These are phyloP conservation scores for Drosophila putrida DNA, from an alignment of 2,888 invertebrate genomes.

Conservation along the genomic window DNA sequence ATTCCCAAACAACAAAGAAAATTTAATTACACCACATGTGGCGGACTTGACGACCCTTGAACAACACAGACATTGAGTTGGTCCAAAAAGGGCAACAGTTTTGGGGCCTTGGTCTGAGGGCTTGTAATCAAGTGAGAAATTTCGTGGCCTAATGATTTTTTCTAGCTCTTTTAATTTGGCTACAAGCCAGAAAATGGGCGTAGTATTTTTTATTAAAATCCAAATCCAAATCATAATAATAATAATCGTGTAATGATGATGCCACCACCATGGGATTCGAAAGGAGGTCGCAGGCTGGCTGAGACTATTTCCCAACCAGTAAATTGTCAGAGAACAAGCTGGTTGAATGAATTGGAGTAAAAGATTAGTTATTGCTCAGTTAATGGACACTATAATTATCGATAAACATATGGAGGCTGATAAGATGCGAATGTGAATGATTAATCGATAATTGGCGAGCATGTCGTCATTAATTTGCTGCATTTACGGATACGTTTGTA, in stretches of 20 bases:
- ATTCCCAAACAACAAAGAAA: conserved; percentile 76
- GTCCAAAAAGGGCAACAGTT: conserved; percentile 42
- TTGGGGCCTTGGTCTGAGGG: conserved; percentile 12
- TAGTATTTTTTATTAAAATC: conserved; percentile 47
- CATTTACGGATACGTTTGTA: conserved; percentile 56
- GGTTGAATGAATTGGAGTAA: conserved; percentile 3
- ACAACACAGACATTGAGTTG: conserved; percentile 29
- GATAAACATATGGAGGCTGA: conserved; percentile 27
- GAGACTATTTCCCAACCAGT: conserved; percentile 20
- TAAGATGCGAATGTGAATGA: conserved; percentile 17
- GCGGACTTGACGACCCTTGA: conserved; percentile 60
- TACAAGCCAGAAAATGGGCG: conserved; percentile 63
- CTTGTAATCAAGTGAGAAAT: conserved; percentile 75
- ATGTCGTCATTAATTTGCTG: conserved; percentile 49
- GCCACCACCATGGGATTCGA: conserved; percentile 41
- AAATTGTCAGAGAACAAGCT: conserved; percentile 3
- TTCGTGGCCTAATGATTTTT: conserved; percentile 70
- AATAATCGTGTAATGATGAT: conserved; percentile 55
- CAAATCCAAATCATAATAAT: conserved; percentile 37
- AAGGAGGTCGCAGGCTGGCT: conserved; percentile 50
- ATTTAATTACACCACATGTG: conserved; percentile 79
- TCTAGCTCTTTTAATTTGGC: conserved; percentile 55
- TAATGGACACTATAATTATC: conserved; percentile 35
- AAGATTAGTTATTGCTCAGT: conserved; percentile 21
- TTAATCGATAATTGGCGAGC: conserved; percentile 31